Evolutionary conservation across 2,113 vertebrate species (phyloP), one percentile per base, ranked within the genome.

Genomic region (Lophochroa leadbeateri): DNA sequence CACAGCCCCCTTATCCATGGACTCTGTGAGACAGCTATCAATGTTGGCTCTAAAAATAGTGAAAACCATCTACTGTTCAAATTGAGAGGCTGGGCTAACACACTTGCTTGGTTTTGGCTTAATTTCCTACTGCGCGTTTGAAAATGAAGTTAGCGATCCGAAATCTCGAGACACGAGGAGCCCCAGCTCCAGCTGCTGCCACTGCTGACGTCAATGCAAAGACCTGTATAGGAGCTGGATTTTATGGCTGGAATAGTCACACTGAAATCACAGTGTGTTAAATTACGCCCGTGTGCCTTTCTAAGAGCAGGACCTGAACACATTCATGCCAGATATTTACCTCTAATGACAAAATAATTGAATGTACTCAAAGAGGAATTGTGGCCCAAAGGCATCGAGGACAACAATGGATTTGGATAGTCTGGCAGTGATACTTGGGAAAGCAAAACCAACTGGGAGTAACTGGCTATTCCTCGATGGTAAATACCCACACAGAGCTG

Each of bases 201-300:
- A 1, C 78, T 91, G 84, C 91, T 96, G 94, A 95, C 94, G 87
- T 96, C 95, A 97, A 94, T 80, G 88, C 77, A 64, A 85, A 92
- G 93, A 96, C 88, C 88, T 91, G 91, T 68, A 68, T 16, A 89
- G 74, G 70, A 89, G 90, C 75, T 1, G 43, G 82, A 89, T 96
- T 97, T 97, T 96, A 97, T 46, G 83, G 92, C 91, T 85, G 70
- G 83, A 90, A 87, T 52, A 69, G 87, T 92, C 91, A 83, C 91
- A 71, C 74, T 95, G 88, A 84, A 82, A 88, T 82, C 5, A 7
- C 82, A 93, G 74, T 94, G 94, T 82, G 88, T 95, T 93, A 92
- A 96, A 94, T 95, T 95, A 96, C 67, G 20, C 46, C 72, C 17
- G 4, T 57, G 83, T n/a, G 67, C 77, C 70, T 94, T 80, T 64